Conservation (phyloP, 2,888 invertebrate species). For the Nomada goodeniana region DNA sequence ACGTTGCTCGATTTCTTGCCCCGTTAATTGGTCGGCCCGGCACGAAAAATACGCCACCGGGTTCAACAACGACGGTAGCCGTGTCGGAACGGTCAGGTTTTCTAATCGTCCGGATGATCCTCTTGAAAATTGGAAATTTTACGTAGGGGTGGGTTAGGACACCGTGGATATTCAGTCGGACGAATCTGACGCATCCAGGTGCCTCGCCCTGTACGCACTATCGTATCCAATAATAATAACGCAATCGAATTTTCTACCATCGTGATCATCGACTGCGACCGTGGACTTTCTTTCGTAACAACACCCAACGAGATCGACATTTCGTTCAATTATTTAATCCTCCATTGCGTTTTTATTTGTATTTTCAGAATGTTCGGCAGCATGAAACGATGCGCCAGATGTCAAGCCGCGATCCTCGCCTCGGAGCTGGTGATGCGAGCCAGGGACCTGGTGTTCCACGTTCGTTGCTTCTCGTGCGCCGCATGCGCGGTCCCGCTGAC, state of each 20-base stretch:
- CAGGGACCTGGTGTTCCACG: conserved; percentile 96
- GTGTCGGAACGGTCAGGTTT: too few relatives aligned
- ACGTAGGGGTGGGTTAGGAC: too few relatives aligned
- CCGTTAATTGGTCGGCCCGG: conserved; percentile 41
- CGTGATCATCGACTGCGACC: too few relatives aligned
- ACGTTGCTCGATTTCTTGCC: conserved; percentile 45
- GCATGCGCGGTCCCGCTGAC: conserved; percentile 94
- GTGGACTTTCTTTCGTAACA: too few relatives aligned
- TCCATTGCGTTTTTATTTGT: conserved; percentile 58
- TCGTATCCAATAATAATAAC: too few relatives aligned
- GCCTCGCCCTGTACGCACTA: too few relatives aligned
- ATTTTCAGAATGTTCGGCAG: conserved; percentile 92
- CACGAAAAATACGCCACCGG: conserved; percentile 12
- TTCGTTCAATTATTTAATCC: background rate
- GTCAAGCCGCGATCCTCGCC: conserved; percentile 94
- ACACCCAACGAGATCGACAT: too few relatives aligned
- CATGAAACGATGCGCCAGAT: conserved; percentile 94
- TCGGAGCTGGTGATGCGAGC: conserved; percentile 98
- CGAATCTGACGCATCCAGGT: too few relatives aligned
- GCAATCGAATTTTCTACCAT: too few relatives aligned
- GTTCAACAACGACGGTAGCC: background rate
- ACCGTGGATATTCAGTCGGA: too few relatives aligned
- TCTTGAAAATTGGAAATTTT: too few relatives aligned
- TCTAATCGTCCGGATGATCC: too few relatives aligned
- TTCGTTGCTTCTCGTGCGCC: conserved; percentile 97